Conservation (phyloP, 2,888 invertebrate genomes). For the Junonia oenone region DNA sequence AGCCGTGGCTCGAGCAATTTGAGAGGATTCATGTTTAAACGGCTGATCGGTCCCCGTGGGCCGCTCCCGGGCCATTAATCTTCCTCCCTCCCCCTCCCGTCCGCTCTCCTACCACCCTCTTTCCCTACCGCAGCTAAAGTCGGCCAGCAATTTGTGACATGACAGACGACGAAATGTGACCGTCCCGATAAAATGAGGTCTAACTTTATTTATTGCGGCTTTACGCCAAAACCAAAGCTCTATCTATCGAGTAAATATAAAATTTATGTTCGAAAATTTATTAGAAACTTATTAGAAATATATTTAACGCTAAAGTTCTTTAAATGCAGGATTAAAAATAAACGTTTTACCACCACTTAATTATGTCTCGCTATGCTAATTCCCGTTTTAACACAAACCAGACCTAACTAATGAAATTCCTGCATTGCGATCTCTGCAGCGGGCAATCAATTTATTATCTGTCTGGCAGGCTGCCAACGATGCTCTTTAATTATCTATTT, state of each 20-base stretch:
- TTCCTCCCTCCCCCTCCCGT: conserved; percentile 41
- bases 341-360: neutral
- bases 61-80: conserved; percentile 55
- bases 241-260: neutral
- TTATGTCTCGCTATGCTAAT: neutral
- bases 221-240: neutral
- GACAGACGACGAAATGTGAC: conserved; percentile 42
- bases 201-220: neutral
- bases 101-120: conserved; percentile 26
- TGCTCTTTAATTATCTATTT: conserved; percentile 16
- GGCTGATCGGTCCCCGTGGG: conserved; percentile 60
- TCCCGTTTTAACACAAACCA: conserved; percentile 1
- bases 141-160: conserved; percentile 28
- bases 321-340: neutral
- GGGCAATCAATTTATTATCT: conserved; percentile 7
- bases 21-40: conserved; percentile 57
- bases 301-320: neutral
- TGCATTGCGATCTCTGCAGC: conserved; percentile 10
- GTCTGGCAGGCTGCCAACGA: conserved; percentile 19
- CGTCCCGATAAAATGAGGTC: conserved; percentile 8
- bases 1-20: conserved; percentile 48
- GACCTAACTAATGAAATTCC: neutral
- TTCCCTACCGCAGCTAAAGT: conserved; percentile 5
- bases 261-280: too few species aligned
- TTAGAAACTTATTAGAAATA: neutral